Evolutionary conservation across 2,888 invertebrate species (phyloP).

Genomic region (Diaperis boleti): DNA sequence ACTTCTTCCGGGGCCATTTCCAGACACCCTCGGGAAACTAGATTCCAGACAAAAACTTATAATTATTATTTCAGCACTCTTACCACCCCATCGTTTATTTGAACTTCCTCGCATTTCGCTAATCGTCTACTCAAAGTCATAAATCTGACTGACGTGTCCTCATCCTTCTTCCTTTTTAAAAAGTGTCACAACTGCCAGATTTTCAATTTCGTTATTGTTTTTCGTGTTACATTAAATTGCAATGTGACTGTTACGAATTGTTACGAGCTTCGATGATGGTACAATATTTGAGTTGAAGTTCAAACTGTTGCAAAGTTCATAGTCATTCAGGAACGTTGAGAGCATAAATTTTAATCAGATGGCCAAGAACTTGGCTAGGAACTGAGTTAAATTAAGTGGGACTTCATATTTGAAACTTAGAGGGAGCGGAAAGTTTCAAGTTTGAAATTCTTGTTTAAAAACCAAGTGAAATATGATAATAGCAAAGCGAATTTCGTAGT

Average conservation of each 20-base stretch:
- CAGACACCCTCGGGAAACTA: slow-evolving; percentile 5
- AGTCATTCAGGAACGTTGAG: background rate
- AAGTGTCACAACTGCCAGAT: too few species aligned
- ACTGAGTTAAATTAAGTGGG: too few species aligned
- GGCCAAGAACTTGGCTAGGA: too few species aligned
- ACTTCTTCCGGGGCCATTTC: background rate
- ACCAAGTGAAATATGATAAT: too few species aligned
- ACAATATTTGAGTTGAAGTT: slow-evolving; percentile 29
- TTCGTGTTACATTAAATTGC: slow-evolving; percentile 7
- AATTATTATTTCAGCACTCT: too few species aligned
- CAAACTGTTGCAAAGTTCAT: slow-evolving; percentile 15
- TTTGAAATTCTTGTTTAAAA: too few species aligned
- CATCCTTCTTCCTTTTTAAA: too few species aligned
- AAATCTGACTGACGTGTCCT: background rate
- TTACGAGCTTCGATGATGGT: slow-evolving; percentile 19
- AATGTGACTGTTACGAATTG: slow-evolving; percentile 26
- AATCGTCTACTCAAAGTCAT: background rate
- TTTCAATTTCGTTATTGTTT: background rate
- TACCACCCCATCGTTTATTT: too few species aligned
- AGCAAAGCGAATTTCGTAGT: too few species aligned
- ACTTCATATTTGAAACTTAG: too few species aligned
- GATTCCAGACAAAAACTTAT: slow-evolving; percentile 2
- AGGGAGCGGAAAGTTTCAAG: too few species aligned
- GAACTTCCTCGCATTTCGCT: background rate
- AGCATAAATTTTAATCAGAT: slow-evolving; percentile 17